A percentile compares a stretch with the other conserved stretches of the same genome.
Evolutionary conservation across 2,888 invertebrate genomes (phyloP).

Genomic region (Piscicola geometra): DNA sequence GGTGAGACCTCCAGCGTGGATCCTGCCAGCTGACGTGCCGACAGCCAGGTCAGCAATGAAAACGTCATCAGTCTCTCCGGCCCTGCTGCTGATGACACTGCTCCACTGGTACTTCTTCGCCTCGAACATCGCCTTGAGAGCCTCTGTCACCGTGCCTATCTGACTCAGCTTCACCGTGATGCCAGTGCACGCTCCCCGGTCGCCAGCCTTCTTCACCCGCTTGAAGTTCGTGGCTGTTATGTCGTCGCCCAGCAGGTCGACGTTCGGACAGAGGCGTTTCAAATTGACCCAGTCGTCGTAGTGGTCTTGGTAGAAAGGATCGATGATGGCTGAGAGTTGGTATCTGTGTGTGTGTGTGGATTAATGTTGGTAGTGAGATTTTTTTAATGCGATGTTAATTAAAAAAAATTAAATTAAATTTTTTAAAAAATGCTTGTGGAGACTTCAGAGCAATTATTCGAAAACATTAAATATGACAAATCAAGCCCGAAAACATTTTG

Average conservation of each 20-base stretch:
- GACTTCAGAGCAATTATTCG: background rate
- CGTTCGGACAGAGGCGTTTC: slow-evolving; percentile 1
- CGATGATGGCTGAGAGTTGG: slow-evolving; percentile 19
- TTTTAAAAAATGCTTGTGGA: too few relatives aligned
- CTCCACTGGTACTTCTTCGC: slow-evolving; percentile 71
- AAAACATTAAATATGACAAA: background rate
- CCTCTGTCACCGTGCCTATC: slow-evolving; percentile 96
- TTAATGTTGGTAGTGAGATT: too few relatives aligned
- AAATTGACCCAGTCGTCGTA: slow-evolving; percentile 30
- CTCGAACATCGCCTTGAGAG: slow-evolving; percentile 73
- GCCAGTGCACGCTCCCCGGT: slow-evolving; percentile 95
- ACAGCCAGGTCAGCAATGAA: slow-evolving; percentile 98
- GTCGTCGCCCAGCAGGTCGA: slow-evolving; percentile 70
- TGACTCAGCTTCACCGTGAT: slow-evolving; percentile 91
- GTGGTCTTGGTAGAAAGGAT: slow-evolving; percentile 33
- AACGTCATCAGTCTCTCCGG: slow-evolving; percentile 97
- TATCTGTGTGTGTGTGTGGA: slow-evolving; percentile 5
- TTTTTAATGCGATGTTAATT: too few relatives aligned
- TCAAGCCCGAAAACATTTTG: background rate
- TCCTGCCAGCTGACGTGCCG: slow-evolving; percentile 91
- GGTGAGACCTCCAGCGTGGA: slow-evolving; percentile 43
- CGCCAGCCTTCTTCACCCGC: slow-evolving; percentile 78
- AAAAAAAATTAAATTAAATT: too few relatives aligned
- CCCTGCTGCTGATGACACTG: slow-evolving; percentile 96
- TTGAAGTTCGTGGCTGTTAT: slow-evolving; percentile 91